phyloP scores from a whole-genome alignment of 2,113 vertebrate species.

The Piprites chloris region DNA sequence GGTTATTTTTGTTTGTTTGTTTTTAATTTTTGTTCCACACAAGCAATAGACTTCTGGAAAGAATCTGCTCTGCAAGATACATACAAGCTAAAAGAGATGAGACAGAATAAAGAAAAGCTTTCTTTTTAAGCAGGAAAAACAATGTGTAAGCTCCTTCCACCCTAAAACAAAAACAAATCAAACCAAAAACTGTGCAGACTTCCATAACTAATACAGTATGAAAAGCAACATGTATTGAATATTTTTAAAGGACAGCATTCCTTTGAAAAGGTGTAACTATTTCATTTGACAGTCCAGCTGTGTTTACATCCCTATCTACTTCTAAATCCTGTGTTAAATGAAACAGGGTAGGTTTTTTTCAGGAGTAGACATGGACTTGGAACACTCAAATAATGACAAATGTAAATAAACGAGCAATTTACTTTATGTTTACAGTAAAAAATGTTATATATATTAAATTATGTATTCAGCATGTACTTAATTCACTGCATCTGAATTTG shows the following conservation, averaged over 20 bases:
- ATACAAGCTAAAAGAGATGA: background rate
- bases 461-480: background rate
- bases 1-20: background rate
- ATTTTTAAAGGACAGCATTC: background rate
- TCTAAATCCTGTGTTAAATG: background rate
- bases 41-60: background rate
- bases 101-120: background rate
- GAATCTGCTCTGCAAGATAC: background rate
- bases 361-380: background rate
- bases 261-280: slow-evolving; percentile 25
- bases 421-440: background rate
- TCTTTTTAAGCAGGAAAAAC: background rate
- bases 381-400: background rate
- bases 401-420: background rate
- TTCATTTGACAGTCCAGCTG: background rate
- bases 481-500: background rate
- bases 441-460: background rate
- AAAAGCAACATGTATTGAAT: background rate
- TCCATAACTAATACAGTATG: background rate
- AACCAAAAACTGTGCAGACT: background rate
- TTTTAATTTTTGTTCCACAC: background rate
- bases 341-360: background rate
- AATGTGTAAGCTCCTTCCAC: background rate
- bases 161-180: background rate
- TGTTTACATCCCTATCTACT: background rate